phyloP scores from a whole-genome alignment of 1,140 invertebrate species.

The Rhopalosiphum padi region DNA sequence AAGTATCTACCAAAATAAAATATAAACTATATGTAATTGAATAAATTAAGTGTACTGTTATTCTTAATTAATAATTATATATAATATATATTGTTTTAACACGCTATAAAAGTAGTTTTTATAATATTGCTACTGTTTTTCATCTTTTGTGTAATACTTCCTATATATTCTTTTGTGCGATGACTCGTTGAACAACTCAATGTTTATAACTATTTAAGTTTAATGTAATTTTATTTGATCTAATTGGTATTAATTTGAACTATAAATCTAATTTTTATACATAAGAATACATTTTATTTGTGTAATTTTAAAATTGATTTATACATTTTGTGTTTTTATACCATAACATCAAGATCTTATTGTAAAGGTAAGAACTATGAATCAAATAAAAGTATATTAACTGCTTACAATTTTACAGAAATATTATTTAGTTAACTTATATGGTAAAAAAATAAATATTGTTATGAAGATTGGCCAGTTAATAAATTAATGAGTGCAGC shows the following conservation, averaged over 20 bases:
- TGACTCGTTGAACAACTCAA: background rate
- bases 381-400: background rate
- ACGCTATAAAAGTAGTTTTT: slow-evolving; percentile 23
- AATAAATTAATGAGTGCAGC: slow-evolving; percentile 77
- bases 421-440: background rate
- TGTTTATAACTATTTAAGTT: background rate
- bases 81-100: slow-evolving; percentile 24
- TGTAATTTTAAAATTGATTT: background rate
- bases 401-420: slow-evolving; percentile 1
- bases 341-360: background rate
- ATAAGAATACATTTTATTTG: background rate
- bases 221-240: background rate
- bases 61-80: slow-evolving; percentile 1
- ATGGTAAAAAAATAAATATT: background rate
- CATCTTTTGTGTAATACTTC: background rate
- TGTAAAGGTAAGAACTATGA: background rate
- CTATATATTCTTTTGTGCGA: background rate
- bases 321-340: background rate
- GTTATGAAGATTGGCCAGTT: slow-evolving; percentile 63
- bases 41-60: slow-evolving; percentile 33
- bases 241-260: background rate
- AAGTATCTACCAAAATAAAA: background rate
- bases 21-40: slow-evolving; percentile 3
- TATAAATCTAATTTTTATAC: slow-evolving; percentile 7
- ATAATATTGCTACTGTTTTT: background rate